Evolutionary conservation across 2,797 vertebrate species (phyloP), one percentile per base, ranked within the genome.

Genomic region (Sebastes wilsoni): DNA sequence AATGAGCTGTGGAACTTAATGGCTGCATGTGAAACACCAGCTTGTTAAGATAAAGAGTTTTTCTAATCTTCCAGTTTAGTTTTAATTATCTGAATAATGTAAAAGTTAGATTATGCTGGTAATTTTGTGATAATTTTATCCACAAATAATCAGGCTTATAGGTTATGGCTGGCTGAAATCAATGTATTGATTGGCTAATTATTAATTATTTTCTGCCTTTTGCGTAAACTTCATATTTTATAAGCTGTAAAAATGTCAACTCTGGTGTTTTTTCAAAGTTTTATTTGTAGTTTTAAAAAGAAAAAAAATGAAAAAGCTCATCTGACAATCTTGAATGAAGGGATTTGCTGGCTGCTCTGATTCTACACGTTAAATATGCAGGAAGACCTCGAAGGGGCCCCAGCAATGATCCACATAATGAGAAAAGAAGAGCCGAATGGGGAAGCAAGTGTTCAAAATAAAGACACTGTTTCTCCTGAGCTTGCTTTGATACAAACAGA

Each of bases 361-460:
- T 30, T 46, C 64, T 25, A 10, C n/a, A 52, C 36, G 55, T 90
- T 90, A 80, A 92, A 90, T 88, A 88, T 93, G 83, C 86, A 79
- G 25, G 58, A 81, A 28, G 58, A 81, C 74, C 65, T 75, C 25
- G 64, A 74, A 75, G 75, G 66, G 75, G 87, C 85, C 82, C 66
- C 75, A 79, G 2, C 82, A 80, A 73, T 85, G 84, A 76, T 72
- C 30, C 27, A 66, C 74, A 79, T 78, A 80, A 87, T 75, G 65
- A 46, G 38, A 69, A 81, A 84, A 88, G 79, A 82, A 79, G 80
- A 60, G 77, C 27, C 20, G 23, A 91, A 80, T 52, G 66, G 59
- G 75, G 85, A 86, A 67, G 74, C n/a, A 38, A 84, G 68, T 71
- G 75, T 66, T 82, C 25, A 68, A 58, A 82, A 72, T 82, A 58